Conservation (phyloP, 2,797 vertebrate species). For the Labroides dimidiatus region DNA sequence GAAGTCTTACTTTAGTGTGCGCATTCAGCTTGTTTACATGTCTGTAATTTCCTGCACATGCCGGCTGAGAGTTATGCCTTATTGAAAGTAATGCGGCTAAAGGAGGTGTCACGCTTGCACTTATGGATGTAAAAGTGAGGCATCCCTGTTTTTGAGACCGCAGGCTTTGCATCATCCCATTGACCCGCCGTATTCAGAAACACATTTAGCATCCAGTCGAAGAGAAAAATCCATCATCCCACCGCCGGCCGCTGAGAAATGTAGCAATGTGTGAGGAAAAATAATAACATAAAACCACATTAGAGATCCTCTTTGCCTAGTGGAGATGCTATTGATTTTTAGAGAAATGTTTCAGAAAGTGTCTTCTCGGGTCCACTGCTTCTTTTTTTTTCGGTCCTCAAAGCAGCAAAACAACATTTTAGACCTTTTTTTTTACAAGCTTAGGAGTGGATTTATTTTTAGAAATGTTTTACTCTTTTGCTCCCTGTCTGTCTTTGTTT, state of each 20-base stretch:
- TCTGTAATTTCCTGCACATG: constrained; percentile 10
- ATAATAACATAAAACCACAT: constrained; percentile 85
- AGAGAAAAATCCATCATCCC: constrained; percentile 79
- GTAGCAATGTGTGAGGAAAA: constrained; percentile 80
- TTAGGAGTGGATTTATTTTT: constrained; percentile 60
- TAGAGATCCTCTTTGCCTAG: constrained; percentile 80
- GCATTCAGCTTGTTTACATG: background rate
- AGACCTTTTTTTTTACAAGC: constrained; percentile 59
- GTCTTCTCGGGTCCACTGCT: constrained; percentile 61
- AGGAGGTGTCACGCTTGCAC: constrained; percentile 44
- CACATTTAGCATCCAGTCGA: constrained; percentile 77
- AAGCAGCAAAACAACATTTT: constrained; percentile 68
- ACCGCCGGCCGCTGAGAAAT: constrained; percentile 72
- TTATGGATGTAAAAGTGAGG: constrained; percentile 47
- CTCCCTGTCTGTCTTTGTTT: constrained; percentile 21
- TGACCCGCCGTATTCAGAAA: constrained; percentile 75
- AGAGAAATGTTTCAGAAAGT: constrained; percentile 78
- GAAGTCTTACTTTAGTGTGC: too few relatives aligned
- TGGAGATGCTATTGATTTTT: constrained; percentile 83
- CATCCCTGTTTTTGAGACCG: constrained; percentile 59
- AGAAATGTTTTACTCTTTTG: constrained; percentile 20
- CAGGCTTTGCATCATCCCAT: constrained; percentile 64
- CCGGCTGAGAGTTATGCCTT: background rate
- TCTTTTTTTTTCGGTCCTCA: constrained; percentile 46
- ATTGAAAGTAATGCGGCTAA: constrained; percentile 35